Evolutionary conservation across 2,113 vertebrate species (phyloP).

Genomic region (Ellobius talpinus): DNA sequence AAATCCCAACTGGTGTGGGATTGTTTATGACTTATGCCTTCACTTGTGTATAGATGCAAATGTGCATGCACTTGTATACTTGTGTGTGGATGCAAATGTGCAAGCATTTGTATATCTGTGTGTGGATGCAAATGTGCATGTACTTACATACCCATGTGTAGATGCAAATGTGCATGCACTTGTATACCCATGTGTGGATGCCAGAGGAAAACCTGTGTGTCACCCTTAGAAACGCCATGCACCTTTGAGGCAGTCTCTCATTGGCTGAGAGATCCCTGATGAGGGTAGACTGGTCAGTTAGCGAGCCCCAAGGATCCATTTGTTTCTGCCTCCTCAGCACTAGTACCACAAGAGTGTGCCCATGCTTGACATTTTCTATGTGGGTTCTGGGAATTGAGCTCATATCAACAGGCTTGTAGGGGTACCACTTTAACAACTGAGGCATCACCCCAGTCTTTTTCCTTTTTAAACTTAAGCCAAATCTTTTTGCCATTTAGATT

Average conservation of each 20-base stretch:
- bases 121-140: background rate
- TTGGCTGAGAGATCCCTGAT: background rate
- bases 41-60: background rate
- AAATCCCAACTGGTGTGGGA: too few relatives aligned
- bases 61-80: accelerated
- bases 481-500: background rate
- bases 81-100: background rate
- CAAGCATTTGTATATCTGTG: background rate
- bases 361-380: background rate
- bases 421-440: background rate
- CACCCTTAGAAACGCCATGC: too few relatives aligned
- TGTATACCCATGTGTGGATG: background rate
- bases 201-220: background rate
- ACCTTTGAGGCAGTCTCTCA: too few relatives aligned
- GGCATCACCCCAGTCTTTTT: background rate
- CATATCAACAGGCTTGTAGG: background rate
- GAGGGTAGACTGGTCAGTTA: background rate
- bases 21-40: too few relatives aligned
- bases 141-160: background rate
- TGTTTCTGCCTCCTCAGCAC: background rate
- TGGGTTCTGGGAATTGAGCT: background rate
- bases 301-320: background rate
- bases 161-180: too few relatives aligned
- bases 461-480: background rate
- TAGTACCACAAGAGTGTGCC: background rate